phyloP scores from a whole-genome alignment of 1,140 invertebrate species.

The Trachymyrmex septentrionalis region DNA sequence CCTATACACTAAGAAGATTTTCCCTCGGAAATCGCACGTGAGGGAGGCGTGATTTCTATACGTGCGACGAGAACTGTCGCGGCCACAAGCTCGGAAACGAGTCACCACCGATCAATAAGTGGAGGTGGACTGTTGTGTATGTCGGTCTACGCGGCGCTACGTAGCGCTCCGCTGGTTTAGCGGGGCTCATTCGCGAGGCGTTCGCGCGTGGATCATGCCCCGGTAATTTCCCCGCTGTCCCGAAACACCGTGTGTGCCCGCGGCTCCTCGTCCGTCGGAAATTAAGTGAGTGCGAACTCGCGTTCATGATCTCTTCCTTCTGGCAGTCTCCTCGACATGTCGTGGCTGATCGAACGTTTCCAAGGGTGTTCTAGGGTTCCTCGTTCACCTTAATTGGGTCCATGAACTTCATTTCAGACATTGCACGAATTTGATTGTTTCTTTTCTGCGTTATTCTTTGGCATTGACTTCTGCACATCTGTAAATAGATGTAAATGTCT shows the following conservation, averaged over 20 bases:
- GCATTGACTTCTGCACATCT: not conserved
- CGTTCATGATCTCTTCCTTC: not conserved
- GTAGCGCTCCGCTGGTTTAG: constrained; percentile 18
- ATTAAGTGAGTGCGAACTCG: constrained; percentile 8
- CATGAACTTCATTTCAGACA: not conserved
- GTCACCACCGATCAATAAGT: constrained; percentile 69
- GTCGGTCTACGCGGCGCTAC: constrained; percentile 42
- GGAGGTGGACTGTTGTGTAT: constrained; percentile 70
- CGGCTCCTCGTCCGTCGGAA: not conserved
- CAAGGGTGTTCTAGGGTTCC: not conserved
- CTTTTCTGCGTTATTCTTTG: not conserved
- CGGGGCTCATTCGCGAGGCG: constrained; percentile 29
- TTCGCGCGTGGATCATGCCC: constrained; percentile 62
- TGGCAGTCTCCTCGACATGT: not conserved
- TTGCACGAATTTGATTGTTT: not conserved
- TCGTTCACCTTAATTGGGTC: not conserved
- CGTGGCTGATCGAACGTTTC: not conserved
- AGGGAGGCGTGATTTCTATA: not conserved
- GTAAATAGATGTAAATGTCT: not conserved
- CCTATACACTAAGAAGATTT: not conserved
- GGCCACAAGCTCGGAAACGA: constrained; percentile 2
- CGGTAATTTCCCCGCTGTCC: constrained; percentile 58
- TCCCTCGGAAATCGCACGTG: not conserved
- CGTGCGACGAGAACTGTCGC: not conserved
- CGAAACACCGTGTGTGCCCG: not conserved